Percentiles rank a stretch among this genome's conserved stretches.
These are phyloP conservation scores for Graptemys geographica DNA, from an alignment of 2,797 vertebrate species.

Conservation along the genomic window DNA sequence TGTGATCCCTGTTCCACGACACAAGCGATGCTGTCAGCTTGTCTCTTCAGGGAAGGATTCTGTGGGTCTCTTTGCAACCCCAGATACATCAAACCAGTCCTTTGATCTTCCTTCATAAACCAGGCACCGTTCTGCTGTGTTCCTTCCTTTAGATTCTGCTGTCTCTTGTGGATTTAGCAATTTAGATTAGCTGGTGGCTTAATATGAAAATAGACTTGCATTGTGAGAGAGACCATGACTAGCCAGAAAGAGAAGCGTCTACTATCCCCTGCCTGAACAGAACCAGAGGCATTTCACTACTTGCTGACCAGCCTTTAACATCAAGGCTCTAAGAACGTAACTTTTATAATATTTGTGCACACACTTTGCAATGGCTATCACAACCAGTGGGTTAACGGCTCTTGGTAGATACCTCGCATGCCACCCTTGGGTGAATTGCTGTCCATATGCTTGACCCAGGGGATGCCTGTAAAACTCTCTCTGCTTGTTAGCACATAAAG, in stretches of 20 bases:
- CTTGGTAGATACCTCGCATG: neutral
- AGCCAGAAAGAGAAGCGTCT: neutral
- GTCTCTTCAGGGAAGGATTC: neutral
- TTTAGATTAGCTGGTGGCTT: neutral
- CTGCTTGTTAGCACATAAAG: neutral
- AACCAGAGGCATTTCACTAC: too few relatives aligned
- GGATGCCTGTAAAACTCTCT: neutral
- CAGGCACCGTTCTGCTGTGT: neutral
- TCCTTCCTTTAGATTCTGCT: neutral
- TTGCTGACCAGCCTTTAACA: neutral
- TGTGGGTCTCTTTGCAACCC: neutral
- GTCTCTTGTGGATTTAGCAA: neutral
- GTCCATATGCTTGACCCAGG: neutral
- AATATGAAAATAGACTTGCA: neutral
- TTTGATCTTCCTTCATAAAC: neutral
- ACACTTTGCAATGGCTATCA: neutral
- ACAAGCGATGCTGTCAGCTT: neutral
- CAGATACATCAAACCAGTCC: neutral
- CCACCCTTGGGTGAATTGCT: neutral
- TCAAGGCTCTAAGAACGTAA: neutral
- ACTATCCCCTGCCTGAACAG: too few relatives aligned
- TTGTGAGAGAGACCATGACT: neutral
- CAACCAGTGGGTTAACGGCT: neutral
- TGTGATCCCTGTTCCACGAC: neutral
- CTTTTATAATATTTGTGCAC: neutral